phyloP scores from a whole-genome alignment of 2,888 invertebrate species.

The Leucoma salicis region DNA sequence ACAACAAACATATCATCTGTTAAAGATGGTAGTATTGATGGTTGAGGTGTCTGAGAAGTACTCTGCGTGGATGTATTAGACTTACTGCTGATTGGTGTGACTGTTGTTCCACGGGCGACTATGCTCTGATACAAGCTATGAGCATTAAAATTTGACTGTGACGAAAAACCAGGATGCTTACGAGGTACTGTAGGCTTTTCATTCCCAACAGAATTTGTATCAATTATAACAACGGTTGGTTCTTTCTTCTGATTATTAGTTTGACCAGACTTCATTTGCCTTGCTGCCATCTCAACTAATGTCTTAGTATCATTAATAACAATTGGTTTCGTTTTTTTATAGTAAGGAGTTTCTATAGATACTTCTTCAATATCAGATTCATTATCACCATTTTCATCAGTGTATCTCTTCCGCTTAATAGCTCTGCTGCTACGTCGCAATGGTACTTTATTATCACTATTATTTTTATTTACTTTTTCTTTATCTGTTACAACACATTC shows the following conservation, averaged over 20 bases:
- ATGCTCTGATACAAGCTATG: constrained; percentile 84
- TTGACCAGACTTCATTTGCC: constrained; percentile 52
- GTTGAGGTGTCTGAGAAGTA: constrained; percentile 33
- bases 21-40: constrained; percentile 89
- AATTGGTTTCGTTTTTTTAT: constrained; percentile 65
- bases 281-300: constrained; percentile 86
- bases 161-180: constrained; percentile 37
- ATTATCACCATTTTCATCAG: constrained; percentile 79
- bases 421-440: constrained; percentile 62
- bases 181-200: constrained; percentile 81
- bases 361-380: constrained; percentile 86
- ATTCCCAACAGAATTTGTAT: constrained; percentile 85
- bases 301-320: constrained; percentile 88
- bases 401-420: constrained; percentile 80
- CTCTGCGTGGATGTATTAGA: constrained; percentile 24
- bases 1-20: constrained; percentile 97
- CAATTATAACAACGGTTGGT: constrained; percentile 89
- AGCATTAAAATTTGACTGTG: constrained; percentile 62
- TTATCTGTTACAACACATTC: constrained; percentile 59
- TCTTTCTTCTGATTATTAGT: constrained; percentile 82
- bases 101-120: constrained; percentile 64
- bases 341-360: constrained; percentile 80
- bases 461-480: constrained; percentile 32
- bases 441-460: constrained; percentile 40
- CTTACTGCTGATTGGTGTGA: constrained; percentile 59